Percentiles rank a stretch among this genome's conserved stretches.
These are phyloP conservation scores for Aporophyla nigra DNA, from an alignment of 2,888 invertebrate genomes.

Conservation along the genomic window DNA sequence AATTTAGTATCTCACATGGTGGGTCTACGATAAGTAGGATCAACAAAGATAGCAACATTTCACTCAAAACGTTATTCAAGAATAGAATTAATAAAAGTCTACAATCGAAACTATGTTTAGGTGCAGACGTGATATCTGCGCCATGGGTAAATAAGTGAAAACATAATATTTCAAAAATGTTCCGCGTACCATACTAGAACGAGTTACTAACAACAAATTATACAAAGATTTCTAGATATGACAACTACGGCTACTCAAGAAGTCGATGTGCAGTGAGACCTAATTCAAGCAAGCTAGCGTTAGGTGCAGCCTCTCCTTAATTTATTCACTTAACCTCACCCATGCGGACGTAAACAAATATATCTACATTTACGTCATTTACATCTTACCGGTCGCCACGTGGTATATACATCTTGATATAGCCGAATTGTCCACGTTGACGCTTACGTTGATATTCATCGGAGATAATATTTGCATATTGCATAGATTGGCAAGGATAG, in stretches of 20 bases:
- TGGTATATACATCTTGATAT: conserved; percentile 17
- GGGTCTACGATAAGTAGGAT: neutral
- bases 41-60: neutral
- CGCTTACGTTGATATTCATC: conserved; percentile 6
- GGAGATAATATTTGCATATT: conserved; percentile 4
- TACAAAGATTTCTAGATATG: conserved; percentile 15
- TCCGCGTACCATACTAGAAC: neutral
- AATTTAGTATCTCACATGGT: neutral
- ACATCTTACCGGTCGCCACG: conserved; percentile 6
- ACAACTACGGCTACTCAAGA: conserved; percentile 4
- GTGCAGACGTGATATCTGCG: too few relatives aligned
- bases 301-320: conserved; percentile 24
- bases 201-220: neutral
- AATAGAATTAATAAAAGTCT: neutral
- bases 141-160: neutral
- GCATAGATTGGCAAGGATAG: neutral
- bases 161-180: neutral
- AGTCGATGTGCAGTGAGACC: conserved; percentile 25
- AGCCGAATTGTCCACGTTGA: conserved; percentile 17
- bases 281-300: conserved; percentile 11
- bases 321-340: conserved; percentile 12
- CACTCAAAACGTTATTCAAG: neutral
- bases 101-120: too few relatives aligned
- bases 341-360: conserved; percentile 22
- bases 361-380: conserved; percentile 24